phyloP scores from a whole-genome alignment of 2,797 vertebrate genomes.

The Fratercula arctica region DNA sequence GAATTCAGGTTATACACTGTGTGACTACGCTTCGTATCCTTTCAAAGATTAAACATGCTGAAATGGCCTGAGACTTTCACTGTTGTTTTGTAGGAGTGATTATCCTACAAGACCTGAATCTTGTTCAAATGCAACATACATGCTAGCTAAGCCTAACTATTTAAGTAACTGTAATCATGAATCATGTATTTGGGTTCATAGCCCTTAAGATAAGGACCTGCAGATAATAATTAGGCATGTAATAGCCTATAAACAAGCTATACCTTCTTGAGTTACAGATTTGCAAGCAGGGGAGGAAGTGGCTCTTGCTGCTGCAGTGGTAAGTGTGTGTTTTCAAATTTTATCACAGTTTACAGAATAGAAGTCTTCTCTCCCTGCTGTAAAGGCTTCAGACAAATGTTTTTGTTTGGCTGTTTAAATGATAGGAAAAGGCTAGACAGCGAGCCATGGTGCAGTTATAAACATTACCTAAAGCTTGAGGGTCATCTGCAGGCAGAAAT shows the following conservation, averaged over 20 bases:
- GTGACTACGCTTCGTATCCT: not conserved
- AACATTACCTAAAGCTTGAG: not conserved
- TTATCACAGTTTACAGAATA: not conserved
- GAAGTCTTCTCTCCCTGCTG: not conserved
- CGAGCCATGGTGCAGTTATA: not conserved
- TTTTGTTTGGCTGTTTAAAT: not conserved
- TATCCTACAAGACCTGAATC: not conserved
- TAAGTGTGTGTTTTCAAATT: constrained; percentile 5
- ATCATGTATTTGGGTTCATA: not conserved
- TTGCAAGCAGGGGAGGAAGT: constrained; percentile 40
- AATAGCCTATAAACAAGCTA: not conserved
- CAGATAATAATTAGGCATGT: not conserved
- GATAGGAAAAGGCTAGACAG: not conserved
- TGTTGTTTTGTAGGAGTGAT: not conserved
- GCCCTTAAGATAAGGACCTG: not conserved
- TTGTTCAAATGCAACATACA: not conserved
- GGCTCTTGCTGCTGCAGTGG: constrained; percentile 39
- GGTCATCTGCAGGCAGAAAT: not conserved
- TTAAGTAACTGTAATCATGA: not conserved
- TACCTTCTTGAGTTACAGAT: constrained; percentile 19
- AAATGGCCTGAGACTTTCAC: not conserved
- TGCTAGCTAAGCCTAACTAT: not conserved
- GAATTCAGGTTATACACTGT: not conserved
- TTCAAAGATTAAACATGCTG: not conserved
- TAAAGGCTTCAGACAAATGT: not conserved